Conservation (phyloP, 2,888 invertebrate species). For the Clivina fossor region DNA sequence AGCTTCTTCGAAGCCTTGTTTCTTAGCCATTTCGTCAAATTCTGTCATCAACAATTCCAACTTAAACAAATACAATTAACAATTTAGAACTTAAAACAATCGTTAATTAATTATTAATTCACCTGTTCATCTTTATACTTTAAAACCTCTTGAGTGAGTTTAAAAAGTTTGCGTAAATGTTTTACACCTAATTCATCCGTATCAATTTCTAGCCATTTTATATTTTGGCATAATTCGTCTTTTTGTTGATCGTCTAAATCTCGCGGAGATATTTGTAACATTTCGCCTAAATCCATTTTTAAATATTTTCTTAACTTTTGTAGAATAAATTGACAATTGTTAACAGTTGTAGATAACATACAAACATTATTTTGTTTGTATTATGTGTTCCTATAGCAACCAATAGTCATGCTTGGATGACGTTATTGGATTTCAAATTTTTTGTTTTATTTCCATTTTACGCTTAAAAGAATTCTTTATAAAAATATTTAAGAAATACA, state of each 20-base stretch:
- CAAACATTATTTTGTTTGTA: constrained; percentile 45
- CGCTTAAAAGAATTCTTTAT: constrained; percentile 21
- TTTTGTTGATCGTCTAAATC: constrained; percentile 63
- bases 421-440: not conserved
- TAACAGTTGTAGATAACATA: not conserved
- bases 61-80: constrained; percentile 43
- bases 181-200: constrained; percentile 60
- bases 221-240: constrained; percentile 63
- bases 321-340: constrained; percentile 8
- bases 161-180: constrained; percentile 60
- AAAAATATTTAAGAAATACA: constrained; percentile 10
- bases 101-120: constrained; percentile 36
- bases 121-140: constrained; percentile 72
- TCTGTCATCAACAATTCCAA: constrained; percentile 58
- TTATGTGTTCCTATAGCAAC: constrained; percentile 53
- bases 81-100: constrained; percentile 19
- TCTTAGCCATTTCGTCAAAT: constrained; percentile 56
- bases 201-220: constrained; percentile 64
- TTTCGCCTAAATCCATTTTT: constrained; percentile 62
- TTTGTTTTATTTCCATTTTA: not conserved
- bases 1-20: constrained; percentile 54
- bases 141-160: constrained; percentile 66
- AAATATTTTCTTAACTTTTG: constrained; percentile 43
- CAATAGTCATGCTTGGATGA: constrained; percentile 7
- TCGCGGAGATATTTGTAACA: constrained; percentile 58